Conservation (phyloP, 1,140 invertebrate genomes). For the Meteorus sp. region DNA sequence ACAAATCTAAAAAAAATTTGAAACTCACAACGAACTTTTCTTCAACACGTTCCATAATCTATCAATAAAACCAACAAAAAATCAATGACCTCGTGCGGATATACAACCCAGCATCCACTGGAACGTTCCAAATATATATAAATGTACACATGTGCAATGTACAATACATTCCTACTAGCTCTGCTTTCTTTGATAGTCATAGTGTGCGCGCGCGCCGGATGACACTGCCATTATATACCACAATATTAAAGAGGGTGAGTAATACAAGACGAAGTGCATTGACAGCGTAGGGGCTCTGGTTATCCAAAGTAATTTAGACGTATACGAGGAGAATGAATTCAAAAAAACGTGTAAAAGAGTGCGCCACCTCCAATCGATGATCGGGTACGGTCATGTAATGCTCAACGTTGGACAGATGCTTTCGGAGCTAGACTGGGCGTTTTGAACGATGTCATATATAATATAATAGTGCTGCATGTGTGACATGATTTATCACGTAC, state of each 20-base stretch:
- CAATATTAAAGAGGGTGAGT: slow-evolving; percentile 33
- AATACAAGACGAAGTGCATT: slow-evolving; percentile 17
- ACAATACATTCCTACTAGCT: slow-evolving; percentile 15
- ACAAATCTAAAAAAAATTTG: too few relatives aligned
- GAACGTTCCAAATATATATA: too few relatives aligned
- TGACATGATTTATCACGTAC: not conserved
- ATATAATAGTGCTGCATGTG: not conserved
- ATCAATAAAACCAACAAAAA: too few relatives aligned
- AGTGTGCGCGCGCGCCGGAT: slow-evolving; percentile 29
- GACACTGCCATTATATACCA: slow-evolving; percentile 45
- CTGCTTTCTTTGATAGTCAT: slow-evolving; percentile 38
- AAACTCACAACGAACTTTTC: too few relatives aligned
- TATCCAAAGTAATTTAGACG: not conserved
- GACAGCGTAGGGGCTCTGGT: not conserved
- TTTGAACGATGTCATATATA: not conserved
- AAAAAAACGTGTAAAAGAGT: not conserved
- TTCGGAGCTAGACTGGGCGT: not conserved
- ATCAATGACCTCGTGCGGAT: too few relatives aligned
- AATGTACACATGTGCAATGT: too few relatives aligned
- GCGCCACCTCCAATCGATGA: slow-evolving; percentile 1
- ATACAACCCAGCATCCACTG: too few relatives aligned
- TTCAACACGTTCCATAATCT: too few relatives aligned
- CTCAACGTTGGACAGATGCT: slow-evolving; percentile 1
- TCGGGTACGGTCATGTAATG: not conserved
- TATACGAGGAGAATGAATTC: not conserved